Evolutionary conservation across 2,888 invertebrate genomes (phyloP), one percentile per base, ranked within the genome.

Genomic region (Brachynemurus nebulosus): DNA sequence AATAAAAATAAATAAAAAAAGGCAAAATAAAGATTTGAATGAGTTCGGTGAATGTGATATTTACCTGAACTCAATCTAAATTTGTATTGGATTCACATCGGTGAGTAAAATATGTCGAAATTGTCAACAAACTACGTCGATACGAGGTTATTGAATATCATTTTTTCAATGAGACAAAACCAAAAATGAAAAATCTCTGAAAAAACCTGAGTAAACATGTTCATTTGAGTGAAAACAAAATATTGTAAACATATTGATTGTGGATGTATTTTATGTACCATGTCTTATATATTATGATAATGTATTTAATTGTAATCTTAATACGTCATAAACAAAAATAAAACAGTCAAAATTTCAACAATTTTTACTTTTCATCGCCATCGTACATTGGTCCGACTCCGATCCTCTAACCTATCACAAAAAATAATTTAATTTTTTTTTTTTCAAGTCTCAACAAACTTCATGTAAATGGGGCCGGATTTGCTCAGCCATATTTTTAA

Each of bases 241-340:
- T 37, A 20, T 20, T 20, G 20, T 11, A 37, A 37, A 37, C 18
- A 37, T 37, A 34, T 42, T 33, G 20, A 42, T 27, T 27, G 42
- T 42, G 19, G 23, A 42, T 42, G 42, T 42, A 42, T 21, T 37
- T 12, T 14, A 30, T 30, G 14, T 30, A 30, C n/a, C 14, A 30
- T 30, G 14, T 30, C 18, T 37, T 18, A 37, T 37, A 17, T 17
- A 37, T 37, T 37, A 37, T 37, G 37, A 37, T 37, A 37, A 18
- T 37, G 37, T 37, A 37, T 37, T 37, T 37, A 37, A 37, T 37
- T 37, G 37, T 37, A 37, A 37, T 37, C 37, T 37, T 37, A 37
- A 19, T 37, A 37, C 37, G 37, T 37, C 37, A 20, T 20, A 37
- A 20, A 37, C 18, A 37, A 18, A 37, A 37, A 20, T 20, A 37